A percentile compares a stretch with the other conserved stretches of the same genome.
These are phyloP conservation scores for Eledona agricola DNA, from an alignment of 2,888 invertebrate species.

Conservation along the genomic window DNA sequence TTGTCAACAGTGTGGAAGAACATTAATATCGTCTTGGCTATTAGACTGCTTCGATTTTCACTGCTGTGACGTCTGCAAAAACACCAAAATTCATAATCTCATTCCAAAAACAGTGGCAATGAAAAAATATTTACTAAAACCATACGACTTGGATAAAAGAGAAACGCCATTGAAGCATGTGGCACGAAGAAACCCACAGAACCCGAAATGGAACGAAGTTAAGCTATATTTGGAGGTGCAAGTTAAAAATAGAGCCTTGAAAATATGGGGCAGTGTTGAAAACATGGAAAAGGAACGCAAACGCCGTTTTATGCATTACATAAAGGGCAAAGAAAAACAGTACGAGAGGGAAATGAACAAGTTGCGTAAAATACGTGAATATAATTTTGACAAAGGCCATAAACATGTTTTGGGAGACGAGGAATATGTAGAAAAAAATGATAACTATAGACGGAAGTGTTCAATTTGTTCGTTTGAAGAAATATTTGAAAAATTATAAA, in stretches of 20 bases:
- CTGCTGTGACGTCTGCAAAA: neutral
- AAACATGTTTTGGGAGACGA: too few relatives aligned
- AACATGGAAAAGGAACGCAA: conserved; percentile 1
- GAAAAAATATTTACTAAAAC: conserved; percentile 85
- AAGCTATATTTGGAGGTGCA: conserved; percentile 91
- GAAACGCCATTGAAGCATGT: conserved; percentile 86
- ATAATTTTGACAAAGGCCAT: too few relatives aligned
- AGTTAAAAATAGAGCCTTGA: too few relatives aligned
- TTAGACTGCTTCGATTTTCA: neutral
- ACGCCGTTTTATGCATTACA: too few relatives aligned
- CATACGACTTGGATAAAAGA: conserved; percentile 90
- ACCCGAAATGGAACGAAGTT: conserved; percentile 92
- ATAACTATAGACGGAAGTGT: too few relatives aligned
- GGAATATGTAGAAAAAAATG: too few relatives aligned
- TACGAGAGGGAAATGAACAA: too few relatives aligned
- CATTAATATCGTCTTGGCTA: neutral
- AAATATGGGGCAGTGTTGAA: too few relatives aligned
- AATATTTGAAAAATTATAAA: too few relatives aligned
- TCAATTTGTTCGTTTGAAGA: too few relatives aligned
- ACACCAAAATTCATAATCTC: conserved; percentile 81
- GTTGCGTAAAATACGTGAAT: too few relatives aligned
- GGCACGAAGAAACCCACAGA: conserved; percentile 91
- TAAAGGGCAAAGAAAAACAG: too few relatives aligned
- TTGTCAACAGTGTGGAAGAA: neutral
- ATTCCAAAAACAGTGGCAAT: conserved; percentile 95